Percentiles rank a stretch among this genome's conserved stretches.
Conservation (phyloP, 2,888 invertebrate genomes). For the Apodemia zela region DNA sequence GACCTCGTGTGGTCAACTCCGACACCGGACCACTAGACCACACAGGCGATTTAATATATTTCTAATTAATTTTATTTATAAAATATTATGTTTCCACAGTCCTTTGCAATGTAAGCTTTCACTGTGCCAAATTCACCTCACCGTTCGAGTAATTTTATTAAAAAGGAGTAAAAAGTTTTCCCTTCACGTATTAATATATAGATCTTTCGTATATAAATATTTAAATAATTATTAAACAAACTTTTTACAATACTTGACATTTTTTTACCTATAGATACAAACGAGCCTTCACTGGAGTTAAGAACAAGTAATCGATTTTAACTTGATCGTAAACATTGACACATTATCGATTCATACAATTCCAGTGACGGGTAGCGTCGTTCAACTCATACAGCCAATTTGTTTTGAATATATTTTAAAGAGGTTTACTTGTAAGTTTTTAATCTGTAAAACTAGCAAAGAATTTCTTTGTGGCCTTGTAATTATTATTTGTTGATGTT, state of each 20-base stretch:
- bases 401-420: slow-evolving; percentile 36
- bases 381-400: slow-evolving; percentile 27
- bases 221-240: not conserved
- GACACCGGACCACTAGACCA: too few species aligned
- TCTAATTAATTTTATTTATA: too few species aligned
- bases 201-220: too few species aligned
- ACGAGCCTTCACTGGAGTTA: slow-evolving; percentile 15
- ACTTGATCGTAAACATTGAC: slow-evolving; percentile 66
- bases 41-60: too few species aligned
- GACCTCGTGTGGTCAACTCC: too few species aligned
- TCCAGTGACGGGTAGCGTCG: slow-evolving; percentile 41
- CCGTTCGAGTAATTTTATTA: too few species aligned
- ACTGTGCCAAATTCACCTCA: too few species aligned
- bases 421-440: slow-evolving; percentile 29
- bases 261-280: slow-evolving; percentile 18
- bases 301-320: slow-evolving; percentile 64
- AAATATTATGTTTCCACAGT: too few species aligned
- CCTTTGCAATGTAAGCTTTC: too few species aligned
- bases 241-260: not conserved
- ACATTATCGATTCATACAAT: slow-evolving; percentile 58
- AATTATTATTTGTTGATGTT: too few species aligned
- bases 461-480: not conserved
- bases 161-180: too few species aligned
- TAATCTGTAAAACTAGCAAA: slow-evolving; percentile 8
- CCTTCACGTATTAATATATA: too few species aligned